Conservation (phyloP, 1,140 invertebrate genomes). For the Pemphigus obesinymphae region DNA sequence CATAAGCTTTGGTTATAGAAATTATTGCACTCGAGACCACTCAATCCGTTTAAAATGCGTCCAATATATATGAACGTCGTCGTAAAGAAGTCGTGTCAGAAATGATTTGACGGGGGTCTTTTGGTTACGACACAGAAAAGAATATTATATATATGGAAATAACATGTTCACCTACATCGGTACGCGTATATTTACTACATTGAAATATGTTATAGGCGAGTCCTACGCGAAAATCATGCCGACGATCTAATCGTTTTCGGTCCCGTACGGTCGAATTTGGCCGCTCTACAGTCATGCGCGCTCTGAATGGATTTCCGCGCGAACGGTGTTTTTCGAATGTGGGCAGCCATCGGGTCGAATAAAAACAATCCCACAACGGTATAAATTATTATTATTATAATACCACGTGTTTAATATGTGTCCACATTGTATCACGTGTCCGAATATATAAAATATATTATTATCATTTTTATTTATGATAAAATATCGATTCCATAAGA, state of each 20-base stretch:
- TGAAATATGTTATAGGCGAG: too few species aligned
- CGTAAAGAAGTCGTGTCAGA: background rate
- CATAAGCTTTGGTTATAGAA: too few species aligned
- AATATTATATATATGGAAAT: background rate
- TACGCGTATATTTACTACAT: background rate
- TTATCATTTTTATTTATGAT: background rate
- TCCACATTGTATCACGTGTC: background rate
- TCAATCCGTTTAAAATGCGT: background rate
- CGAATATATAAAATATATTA: background rate
- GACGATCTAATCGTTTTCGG: background rate
- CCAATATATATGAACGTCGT: background rate
- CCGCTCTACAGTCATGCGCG: background rate
- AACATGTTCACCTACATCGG: background rate
- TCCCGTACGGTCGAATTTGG: background rate
- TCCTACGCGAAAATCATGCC: slow-evolving; percentile 26
- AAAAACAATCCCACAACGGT: background rate
- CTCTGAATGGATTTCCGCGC: background rate
- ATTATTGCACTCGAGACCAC: background rate
- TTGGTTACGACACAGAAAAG: background rate
- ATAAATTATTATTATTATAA: background rate
- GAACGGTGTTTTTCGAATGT: background rate
- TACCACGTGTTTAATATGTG: background rate
- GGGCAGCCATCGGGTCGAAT: background rate
- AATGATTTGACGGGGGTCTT: slow-evolving; percentile 18
- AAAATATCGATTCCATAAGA: background rate